phyloP scores from a whole-genome alignment of 1,140 invertebrate genomes.

The Trypoxylus dichotomus region DNA sequence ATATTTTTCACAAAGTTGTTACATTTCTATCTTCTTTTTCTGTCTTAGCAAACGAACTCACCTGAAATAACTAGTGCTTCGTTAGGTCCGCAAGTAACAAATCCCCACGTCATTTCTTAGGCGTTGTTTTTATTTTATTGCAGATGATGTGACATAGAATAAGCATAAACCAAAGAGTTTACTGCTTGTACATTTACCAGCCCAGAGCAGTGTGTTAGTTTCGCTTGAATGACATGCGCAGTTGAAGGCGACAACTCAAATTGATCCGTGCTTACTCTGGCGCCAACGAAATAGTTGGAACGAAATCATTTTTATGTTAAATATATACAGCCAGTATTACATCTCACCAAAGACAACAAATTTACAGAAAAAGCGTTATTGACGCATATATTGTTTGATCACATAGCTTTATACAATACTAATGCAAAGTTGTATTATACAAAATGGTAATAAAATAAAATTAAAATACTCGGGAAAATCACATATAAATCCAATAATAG shows the following conservation, averaged over 20 bases:
- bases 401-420: too few relatives aligned
- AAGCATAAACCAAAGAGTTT: too few relatives aligned
- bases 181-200: too few relatives aligned
- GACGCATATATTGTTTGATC: too few relatives aligned
- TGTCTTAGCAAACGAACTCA: conserved; percentile 55
- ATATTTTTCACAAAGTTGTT: background rate
- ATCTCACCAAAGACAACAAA: too few relatives aligned
- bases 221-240: background rate
- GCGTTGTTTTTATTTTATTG: conserved; percentile 4
- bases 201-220: background rate
- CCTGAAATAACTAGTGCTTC: conserved; percentile 96
- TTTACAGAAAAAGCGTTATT: too few relatives aligned
- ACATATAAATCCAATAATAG: too few relatives aligned
- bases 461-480: too few relatives aligned
- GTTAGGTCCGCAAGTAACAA: conserved; percentile 96
- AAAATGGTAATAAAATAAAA: too few relatives aligned
- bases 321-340: too few relatives aligned
- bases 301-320: too few relatives aligned
- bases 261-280: conserved; percentile 7
- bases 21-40: background rate
- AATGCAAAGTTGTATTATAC: too few relatives aligned
- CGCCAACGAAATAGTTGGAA: background rate
- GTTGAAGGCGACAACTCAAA: background rate
- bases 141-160: background rate
- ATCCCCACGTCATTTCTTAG: conserved; percentile 80